Percentiles rank a stretch among this genome's conserved stretches.
Conservation (phyloP, 2,888 invertebrate genomes). For the Anthophora plumipes region DNA sequence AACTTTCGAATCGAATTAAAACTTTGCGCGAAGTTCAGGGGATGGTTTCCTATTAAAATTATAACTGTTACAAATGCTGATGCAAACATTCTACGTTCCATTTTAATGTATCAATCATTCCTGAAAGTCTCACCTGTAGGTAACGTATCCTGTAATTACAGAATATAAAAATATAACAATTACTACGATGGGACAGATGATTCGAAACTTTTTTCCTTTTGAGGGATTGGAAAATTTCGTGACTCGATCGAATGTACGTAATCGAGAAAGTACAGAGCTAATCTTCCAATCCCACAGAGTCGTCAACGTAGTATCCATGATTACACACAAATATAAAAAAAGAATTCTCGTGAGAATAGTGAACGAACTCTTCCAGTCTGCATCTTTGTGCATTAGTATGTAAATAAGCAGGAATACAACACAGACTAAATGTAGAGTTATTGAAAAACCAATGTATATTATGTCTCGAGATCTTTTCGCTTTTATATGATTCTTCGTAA, state of each 20-base stretch:
- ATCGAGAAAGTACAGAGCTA: slow-evolving; percentile 54
- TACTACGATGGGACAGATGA: slow-evolving; percentile 35
- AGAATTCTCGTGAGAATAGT: slow-evolving; percentile 59
- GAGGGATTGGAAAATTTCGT: slow-evolving; percentile 41
- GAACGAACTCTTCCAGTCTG: slow-evolving; percentile 50
- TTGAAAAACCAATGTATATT: slow-evolving; percentile 57
- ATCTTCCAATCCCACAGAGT: slow-evolving; percentile 66
- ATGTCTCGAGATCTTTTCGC: slow-evolving; percentile 62
- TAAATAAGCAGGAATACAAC: slow-evolving; percentile 41
- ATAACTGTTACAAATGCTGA: not conserved
- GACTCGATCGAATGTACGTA: slow-evolving; percentile 68
- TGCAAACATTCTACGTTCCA: slow-evolving; percentile 6
- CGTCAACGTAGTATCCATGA: slow-evolving; percentile 61
- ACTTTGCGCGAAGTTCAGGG: not conserved
- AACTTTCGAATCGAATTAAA: slow-evolving; percentile 10
- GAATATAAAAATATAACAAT: slow-evolving; percentile 55
- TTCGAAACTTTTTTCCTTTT: not conserved
- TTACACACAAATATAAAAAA: slow-evolving; percentile 62
- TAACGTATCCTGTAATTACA: slow-evolving; percentile 66
- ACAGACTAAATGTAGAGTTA: slow-evolving; percentile 38
- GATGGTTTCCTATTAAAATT: not conserved
- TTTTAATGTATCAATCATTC: not conserved
- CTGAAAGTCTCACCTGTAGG: slow-evolving; percentile 62
- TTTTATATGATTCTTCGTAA: slow-evolving; percentile 59
- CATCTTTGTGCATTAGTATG: slow-evolving; percentile 44